A percentile compares a stretch with the other conserved stretches of the same genome.
Evolutionary conservation across 64 coral and sea anemone species (phyloP).

Genomic region (Orbicella faveolata): DNA sequence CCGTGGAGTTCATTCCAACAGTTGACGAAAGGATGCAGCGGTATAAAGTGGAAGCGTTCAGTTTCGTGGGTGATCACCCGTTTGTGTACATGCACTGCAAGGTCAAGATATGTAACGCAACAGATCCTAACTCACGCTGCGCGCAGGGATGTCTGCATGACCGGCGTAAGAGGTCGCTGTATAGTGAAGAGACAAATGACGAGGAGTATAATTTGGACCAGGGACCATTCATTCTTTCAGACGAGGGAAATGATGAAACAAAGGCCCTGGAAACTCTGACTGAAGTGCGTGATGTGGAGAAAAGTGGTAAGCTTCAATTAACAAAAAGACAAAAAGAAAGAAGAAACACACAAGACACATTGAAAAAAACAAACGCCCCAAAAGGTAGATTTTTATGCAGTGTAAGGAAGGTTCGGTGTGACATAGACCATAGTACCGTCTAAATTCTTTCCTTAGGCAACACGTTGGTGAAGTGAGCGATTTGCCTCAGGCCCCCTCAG

Average conservation of each 20-base stretch:
- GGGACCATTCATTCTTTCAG: background rate
- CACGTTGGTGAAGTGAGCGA: too few relatives aligned
- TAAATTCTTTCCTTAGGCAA: too few relatives aligned
- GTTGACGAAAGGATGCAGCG: slow-evolving; percentile 24
- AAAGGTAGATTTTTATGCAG: too few relatives aligned
- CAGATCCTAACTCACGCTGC: slow-evolving; percentile 71
- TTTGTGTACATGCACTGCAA: slow-evolving; percentile 77
- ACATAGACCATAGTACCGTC: too few relatives aligned
- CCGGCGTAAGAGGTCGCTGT: background rate
- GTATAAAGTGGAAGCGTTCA: slow-evolving; percentile 65
- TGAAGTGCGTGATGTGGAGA: background rate
- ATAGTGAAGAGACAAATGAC: background rate
- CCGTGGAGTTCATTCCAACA: slow-evolving; percentile 48
- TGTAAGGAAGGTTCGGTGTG: too few relatives aligned
- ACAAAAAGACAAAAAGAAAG: background rate
- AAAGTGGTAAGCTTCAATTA: background rate
- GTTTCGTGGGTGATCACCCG: slow-evolving; percentile 69
- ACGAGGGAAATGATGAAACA: background rate
- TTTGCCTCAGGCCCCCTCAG: too few relatives aligned
- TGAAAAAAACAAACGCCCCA: too few relatives aligned
- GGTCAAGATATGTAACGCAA: slow-evolving; percentile 66
- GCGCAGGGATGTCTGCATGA: slow-evolving; percentile 35
- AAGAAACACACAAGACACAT: too few relatives aligned
- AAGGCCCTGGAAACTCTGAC: background rate
- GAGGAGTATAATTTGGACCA: background rate